phyloP scores from a whole-genome alignment of 2,888 invertebrate genomes.

The Spatulosminthurus flaviceps region DNA sequence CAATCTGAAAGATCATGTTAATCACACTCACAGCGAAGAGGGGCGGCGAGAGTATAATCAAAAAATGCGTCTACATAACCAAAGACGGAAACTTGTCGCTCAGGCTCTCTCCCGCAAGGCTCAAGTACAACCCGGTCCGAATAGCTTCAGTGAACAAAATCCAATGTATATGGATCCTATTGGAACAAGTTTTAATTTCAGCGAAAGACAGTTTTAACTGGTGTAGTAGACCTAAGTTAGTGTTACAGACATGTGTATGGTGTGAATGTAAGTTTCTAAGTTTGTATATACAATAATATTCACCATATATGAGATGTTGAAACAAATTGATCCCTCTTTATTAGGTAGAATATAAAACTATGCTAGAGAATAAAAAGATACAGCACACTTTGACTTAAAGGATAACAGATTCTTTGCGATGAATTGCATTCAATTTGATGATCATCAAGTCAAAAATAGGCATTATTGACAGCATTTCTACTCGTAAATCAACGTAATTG shows the following conservation, averaged over 20 bases:
- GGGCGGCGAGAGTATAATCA: conserved; percentile 35
- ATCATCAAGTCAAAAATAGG: neutral
- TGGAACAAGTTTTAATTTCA: too few species aligned
- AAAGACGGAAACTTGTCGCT: neutral
- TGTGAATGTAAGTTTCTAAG: neutral
- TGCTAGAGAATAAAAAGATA: neutral
- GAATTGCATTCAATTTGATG: neutral
- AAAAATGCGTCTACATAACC: conserved; percentile 30
- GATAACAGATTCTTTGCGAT: neutral
- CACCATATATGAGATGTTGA: neutral
- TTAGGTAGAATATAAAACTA: conserved; percentile 6
- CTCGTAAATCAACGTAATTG: too few species aligned
- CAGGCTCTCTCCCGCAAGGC: neutral
- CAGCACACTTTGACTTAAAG: neutral
- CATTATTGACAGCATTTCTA: too few species aligned
- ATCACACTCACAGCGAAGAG: conserved; percentile 39
- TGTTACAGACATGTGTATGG: too few species aligned
- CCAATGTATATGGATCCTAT: too few species aligned
- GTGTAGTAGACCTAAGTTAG: too few species aligned
- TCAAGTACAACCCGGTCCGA: neutral
- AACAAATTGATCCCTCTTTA: neutral
- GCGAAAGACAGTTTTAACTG: too few species aligned
- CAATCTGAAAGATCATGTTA: conserved; percentile 36
- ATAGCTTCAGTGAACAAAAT: neutral
- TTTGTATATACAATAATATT: neutral